Evolutionary conservation across 2,888 invertebrate species (phyloP).

Genomic region (Anodontia alba): DNA sequence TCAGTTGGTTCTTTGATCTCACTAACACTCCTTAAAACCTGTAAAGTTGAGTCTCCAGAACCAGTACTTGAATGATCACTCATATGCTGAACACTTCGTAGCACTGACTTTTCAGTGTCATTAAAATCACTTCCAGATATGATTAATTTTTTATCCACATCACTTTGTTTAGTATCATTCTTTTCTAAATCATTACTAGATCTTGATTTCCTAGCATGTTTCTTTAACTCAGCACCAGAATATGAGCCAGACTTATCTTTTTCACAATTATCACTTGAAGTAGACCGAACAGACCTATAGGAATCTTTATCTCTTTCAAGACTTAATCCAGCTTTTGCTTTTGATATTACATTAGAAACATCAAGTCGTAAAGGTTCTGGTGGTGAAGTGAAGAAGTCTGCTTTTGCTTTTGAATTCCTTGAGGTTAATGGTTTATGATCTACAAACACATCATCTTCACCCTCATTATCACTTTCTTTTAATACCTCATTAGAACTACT

Average conservation of each 20-base stretch:
- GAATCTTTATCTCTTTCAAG: constrained; percentile 33
- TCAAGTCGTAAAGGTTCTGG: constrained; percentile 81
- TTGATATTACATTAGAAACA: constrained; percentile 2
- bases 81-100: constrained; percentile 68
- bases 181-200: constrained; percentile 24
- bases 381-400: constrained; percentile 81
- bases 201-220: constrained; percentile 25
- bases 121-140: constrained; percentile 33
- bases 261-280: constrained; percentile 33
- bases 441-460: constrained; percentile 67
- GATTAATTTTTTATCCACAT: neutral
- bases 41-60: constrained; percentile 61
- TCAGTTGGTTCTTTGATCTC: constrained; percentile 56
- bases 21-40: constrained; percentile 70
- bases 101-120: constrained; percentile 66
- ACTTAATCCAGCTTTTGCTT: constrained; percentile 10
- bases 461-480: constrained; percentile 27
- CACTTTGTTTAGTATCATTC: neutral
- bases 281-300: constrained; percentile 26
- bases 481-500: neutral
- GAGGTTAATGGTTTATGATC: constrained; percentile 42
- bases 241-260: neutral
- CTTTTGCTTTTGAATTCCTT: constrained; percentile 67
- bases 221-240: constrained; percentile 42
- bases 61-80: constrained; percentile 53